These are phyloP conservation scores for Tachysurus vachellii DNA, from an alignment of 2,113 vertebrate species.

Conservation along the genomic window DNA sequence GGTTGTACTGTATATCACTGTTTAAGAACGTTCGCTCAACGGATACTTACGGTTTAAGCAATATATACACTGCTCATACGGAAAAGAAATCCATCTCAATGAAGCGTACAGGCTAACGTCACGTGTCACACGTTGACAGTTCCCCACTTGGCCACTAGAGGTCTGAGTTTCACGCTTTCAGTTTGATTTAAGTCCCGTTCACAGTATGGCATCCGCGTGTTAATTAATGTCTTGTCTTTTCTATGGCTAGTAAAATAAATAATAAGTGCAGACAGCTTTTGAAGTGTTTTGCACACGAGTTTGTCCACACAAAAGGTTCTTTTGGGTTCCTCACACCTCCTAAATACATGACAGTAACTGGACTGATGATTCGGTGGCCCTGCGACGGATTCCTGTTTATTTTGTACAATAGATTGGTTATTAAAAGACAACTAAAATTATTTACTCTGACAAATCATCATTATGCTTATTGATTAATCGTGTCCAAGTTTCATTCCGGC, in stretches of 20 bases:
- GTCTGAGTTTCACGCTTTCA: not conserved
- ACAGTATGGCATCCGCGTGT: not conserved
- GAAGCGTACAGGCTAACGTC: not conserved
- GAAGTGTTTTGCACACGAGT: not conserved
- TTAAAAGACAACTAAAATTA: not conserved
- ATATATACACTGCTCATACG: not conserved
- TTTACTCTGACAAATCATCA: too few species aligned
- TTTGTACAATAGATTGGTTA: not conserved
- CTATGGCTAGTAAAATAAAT: not conserved
- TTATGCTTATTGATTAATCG: too few species aligned
- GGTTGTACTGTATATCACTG: not conserved
- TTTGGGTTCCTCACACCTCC: not conserved
- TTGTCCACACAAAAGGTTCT: not conserved
- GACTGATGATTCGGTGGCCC: too few species aligned
- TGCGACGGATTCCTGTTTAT: not conserved
- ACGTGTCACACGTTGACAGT: not conserved
- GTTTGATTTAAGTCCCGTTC: not conserved
- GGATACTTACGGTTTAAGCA: not conserved
- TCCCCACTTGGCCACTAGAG: not conserved
- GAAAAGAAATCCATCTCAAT: not conserved
- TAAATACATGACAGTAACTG: not conserved
- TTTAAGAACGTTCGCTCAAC: not conserved
- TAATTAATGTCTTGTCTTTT: not conserved
- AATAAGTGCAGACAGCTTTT: not conserved
- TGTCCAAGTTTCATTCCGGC: too few species aligned